A percentile compares a stretch with the other conserved stretches of the same genome.
Conservation (phyloP, 2,113 vertebrate genomes). For the Hemiprocne comata region DNA sequence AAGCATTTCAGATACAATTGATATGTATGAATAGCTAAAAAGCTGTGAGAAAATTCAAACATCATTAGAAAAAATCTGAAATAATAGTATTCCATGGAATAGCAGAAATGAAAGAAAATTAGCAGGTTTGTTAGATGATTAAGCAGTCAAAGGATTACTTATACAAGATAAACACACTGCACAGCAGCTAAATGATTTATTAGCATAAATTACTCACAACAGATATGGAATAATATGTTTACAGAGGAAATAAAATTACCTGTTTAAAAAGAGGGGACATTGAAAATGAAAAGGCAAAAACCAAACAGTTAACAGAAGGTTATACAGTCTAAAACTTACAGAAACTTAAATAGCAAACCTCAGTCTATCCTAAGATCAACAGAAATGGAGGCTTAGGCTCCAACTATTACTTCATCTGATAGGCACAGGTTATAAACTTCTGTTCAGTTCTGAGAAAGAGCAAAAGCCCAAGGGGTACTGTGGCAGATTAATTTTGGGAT, state of each 20-base stretch:
- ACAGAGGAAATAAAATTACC: not conserved
- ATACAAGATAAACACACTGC: not conserved
- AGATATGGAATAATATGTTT: not conserved
- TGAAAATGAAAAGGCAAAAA: not conserved
- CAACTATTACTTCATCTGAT: not conserved
- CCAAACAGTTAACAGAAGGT: not conserved
- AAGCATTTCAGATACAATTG: not conserved
- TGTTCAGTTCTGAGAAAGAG: not conserved
- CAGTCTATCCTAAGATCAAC: not conserved
- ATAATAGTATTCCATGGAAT: not conserved
- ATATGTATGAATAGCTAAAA: not conserved
- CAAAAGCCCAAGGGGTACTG: not conserved
- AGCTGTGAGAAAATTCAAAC: not conserved
- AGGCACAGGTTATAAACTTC: not conserved
- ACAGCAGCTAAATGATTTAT: not conserved
- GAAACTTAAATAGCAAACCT: not conserved
- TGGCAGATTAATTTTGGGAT: not conserved
- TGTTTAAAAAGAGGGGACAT: not conserved
- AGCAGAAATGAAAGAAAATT: conserved; percentile 15
- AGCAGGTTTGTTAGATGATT: not conserved
- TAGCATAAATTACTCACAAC: not conserved
- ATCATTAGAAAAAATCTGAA: not conserved
- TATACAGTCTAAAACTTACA: not conserved
- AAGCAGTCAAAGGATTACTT: not conserved
- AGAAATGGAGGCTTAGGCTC: not conserved